Evolutionary conservation across 2,113 vertebrate species (phyloP), one percentile per base, ranked within the genome.

Genomic region (Telmatochromis sp.): DNA sequence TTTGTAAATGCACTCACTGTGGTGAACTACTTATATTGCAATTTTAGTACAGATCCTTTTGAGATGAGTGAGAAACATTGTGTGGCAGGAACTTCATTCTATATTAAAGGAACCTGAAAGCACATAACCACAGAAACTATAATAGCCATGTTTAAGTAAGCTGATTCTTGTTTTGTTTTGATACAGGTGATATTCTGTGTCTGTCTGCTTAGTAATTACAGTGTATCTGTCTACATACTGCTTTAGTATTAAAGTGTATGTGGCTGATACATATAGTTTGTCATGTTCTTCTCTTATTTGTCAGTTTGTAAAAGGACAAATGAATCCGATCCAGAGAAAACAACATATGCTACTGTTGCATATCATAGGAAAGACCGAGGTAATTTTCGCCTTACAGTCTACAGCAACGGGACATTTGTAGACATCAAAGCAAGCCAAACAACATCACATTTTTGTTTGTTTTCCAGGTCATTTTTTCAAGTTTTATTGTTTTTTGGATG

Each of bases 281-380:
- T 40, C 4, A 40, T 40, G 13, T 71, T 42, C 21, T 15, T 71
- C 12, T 71, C 2, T 21, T n/a, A 65, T 71, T 71, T 42, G 37
- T 23, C 65, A 71, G 65, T 42, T 71, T 23, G n/a, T 71, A 71
- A 40, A 42, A 4, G 2, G 35, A 23, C 37, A 23, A 23, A 42
- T 9, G 37, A 42, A 71, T 42, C 35, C 1, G 0, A 68, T 68
- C 4, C n/a, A 23, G 37, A 42, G 3, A 9, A 71, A 23, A 23
- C 65, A 9, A 15, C 35, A 40, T 71, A 42, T 42, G 65, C 65
- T 71, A 7, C 63, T 40, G 19, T 14, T 6, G 63, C 60, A 35
- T 0, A 65, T 35, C 58, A 63, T 0, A 54, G 0, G 3, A 54
- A 54, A 4, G 51, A 54, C 54, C 3, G n/a, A 68, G 63, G 0